phyloP scores from a whole-genome alignment of 2,888 invertebrate species.

The Caenorhabditis macrosperma region DNA sequence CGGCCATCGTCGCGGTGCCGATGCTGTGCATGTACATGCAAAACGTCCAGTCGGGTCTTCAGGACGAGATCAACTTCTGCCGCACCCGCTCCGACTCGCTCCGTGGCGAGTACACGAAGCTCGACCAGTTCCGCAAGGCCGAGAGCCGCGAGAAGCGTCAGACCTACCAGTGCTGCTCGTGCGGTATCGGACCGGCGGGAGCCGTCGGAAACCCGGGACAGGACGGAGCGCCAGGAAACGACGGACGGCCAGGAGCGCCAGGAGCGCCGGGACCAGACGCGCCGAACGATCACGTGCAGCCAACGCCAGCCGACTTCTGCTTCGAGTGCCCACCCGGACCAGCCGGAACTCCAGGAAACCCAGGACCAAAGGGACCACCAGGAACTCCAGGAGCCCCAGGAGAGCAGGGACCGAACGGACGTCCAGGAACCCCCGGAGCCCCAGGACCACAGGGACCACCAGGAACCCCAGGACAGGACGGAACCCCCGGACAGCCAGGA shows the following conservation, averaged over 20 bases:
- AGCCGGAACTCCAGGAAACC: slow-evolving; percentile 71
- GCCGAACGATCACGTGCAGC: slow-evolving; percentile 64
- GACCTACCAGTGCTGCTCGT: slow-evolving; percentile 70
- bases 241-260: slow-evolving; percentile 67
- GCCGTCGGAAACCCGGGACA: slow-evolving; percentile 60
- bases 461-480: slow-evolving; percentile 73
- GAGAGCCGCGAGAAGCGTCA: slow-evolving; percentile 70
- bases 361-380: slow-evolving; percentile 73
- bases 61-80: slow-evolving; percentile 77
- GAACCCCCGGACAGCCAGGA: slow-evolving; percentile 73
- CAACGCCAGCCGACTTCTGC: slow-evolving; percentile 70
- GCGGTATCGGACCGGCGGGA: slow-evolving; percentile 69
- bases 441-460: slow-evolving; percentile 75
- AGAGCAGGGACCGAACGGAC: slow-evolving; percentile 72
- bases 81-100: slow-evolving; percentile 68
- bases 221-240: slow-evolving; percentile 67
- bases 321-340: slow-evolving; percentile 72
- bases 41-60: slow-evolving; percentile 74
- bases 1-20: slow-evolving; percentile 68
- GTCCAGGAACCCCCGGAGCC: slow-evolving; percentile 72
- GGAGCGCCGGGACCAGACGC: slow-evolving; percentile 73
- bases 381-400: slow-evolving; percentile 67
- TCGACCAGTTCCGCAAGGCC: slow-evolving; percentile 60
- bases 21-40: slow-evolving; percentile 74
- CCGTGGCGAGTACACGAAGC: slow-evolving; percentile 71